Conservation (phyloP, 2,113 vertebrate genomes). For the Rhinoptilus africanus region DNA sequence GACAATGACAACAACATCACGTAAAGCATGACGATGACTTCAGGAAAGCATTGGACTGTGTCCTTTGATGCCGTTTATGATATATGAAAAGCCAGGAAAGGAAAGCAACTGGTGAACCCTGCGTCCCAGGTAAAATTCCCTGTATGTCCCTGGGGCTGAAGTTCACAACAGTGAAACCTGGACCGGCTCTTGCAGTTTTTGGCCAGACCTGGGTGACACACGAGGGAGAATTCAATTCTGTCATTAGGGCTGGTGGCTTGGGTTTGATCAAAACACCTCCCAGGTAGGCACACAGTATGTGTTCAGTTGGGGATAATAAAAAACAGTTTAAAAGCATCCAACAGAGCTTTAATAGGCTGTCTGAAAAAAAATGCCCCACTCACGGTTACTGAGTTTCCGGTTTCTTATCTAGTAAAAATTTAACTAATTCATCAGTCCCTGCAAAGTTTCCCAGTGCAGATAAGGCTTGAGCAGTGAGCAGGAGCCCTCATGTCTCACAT, state of each 20-base stretch:
- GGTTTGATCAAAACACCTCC: background rate
- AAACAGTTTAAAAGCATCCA: background rate
- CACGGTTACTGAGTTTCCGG: rapidly evolving
- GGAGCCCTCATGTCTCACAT: background rate
- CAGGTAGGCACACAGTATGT: background rate
- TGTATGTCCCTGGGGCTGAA: background rate
- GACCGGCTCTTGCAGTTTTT: background rate
- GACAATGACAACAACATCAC: background rate
- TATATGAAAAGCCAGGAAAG: background rate
- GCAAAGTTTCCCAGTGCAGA: background rate
- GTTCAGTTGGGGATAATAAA: background rate
- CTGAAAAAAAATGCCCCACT: background rate
- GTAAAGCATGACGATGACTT: background rate
- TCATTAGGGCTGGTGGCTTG: background rate
- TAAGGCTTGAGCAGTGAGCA: background rate
- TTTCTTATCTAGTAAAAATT: constrained; percentile 3
- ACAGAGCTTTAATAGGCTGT: background rate
- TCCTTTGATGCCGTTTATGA: background rate
- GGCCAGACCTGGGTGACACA: background rate
- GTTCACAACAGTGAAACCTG: background rate
- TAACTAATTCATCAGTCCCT: background rate
- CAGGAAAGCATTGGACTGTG: background rate
- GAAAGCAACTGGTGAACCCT: background rate
- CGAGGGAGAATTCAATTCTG: background rate
- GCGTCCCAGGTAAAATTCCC: background rate